Percentiles rank a stretch among this genome's conserved stretches.
These are phyloP conservation scores for Lampropteryx suffumata DNA, from an alignment of 2,888 invertebrate species.

Conservation along the genomic window DNA sequence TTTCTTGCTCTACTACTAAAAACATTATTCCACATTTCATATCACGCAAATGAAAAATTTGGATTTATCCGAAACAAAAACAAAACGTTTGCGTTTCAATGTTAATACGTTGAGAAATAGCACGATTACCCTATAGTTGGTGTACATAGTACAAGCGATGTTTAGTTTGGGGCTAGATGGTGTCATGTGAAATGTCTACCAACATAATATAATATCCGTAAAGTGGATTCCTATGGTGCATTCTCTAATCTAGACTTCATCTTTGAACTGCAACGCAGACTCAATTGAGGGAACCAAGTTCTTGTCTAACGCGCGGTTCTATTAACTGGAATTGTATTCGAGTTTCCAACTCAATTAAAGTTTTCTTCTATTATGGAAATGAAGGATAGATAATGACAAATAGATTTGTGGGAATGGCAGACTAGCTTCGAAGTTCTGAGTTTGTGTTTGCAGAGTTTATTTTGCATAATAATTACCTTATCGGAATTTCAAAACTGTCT, in stretches of 20 bases:
- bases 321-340: conserved; percentile 44
- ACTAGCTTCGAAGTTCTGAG: conserved; percentile 13
- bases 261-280: conserved; percentile 18
- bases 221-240: conserved; percentile 7
- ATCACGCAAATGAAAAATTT: too few relatives aligned
- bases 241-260: conserved; percentile 22
- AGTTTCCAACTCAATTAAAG: conserved; percentile 55
- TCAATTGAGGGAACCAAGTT: conserved; percentile 33
- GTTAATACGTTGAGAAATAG: too few relatives aligned
- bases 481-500: not conserved
- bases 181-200: too few relatives aligned
- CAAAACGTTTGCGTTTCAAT: too few relatives aligned
- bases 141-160: too few relatives aligned
- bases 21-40: too few relatives aligned
- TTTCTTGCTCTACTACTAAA: too few relatives aligned
- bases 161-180: too few relatives aligned
- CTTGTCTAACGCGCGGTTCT: conserved; percentile 46
- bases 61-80: too few relatives aligned
- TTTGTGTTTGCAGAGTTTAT: conserved; percentile 7
- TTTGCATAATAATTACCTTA: conserved; percentile 16
- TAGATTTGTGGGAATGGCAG: conserved; percentile 14
- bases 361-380: conserved; percentile 57
- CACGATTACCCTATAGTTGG: too few relatives aligned
- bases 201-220: too few relatives aligned
- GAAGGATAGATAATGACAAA: conserved; percentile 39